Conservation (phyloP, 2,888 invertebrate genomes). For the Lasioglossum oenotherae region DNA sequence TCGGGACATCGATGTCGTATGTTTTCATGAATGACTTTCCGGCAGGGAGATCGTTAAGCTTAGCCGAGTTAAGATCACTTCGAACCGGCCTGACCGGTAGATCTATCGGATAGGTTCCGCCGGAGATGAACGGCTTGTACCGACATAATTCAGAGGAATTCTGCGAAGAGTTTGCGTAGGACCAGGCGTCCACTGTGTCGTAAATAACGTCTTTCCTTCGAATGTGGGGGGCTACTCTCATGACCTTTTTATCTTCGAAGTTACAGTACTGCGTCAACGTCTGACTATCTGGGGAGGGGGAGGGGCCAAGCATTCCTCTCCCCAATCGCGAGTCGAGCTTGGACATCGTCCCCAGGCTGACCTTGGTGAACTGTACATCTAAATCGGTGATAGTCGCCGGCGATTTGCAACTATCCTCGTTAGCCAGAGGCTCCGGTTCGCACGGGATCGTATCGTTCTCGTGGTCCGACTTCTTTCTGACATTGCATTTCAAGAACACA, state of each 20-base stretch:
- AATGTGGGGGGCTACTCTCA: conserved; percentile 82
- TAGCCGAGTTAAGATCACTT: conserved; percentile 37
- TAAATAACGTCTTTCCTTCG: conserved; percentile 86
- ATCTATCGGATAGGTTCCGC: conserved; percentile 95
- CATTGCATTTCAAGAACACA: conserved; percentile 79
- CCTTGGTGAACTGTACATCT: conserved; percentile 79
- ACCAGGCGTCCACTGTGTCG: conserved; percentile 88
- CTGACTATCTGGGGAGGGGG: conserved; percentile 60
- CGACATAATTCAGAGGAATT: conserved; percentile 60
- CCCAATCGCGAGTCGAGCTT: conserved; percentile 63
- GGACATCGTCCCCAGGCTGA: conserved; percentile 72
- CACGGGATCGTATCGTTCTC: conserved; percentile 36
- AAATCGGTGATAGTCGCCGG: conserved; percentile 76
- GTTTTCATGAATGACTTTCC: conserved; percentile 79
- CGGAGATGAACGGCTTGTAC: conserved; percentile 91
- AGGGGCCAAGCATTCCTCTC: background rate
- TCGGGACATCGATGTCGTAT: conserved; percentile 86
- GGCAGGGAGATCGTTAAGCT: conserved; percentile 42
- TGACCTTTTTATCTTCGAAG: conserved; percentile 81
- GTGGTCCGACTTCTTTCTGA: conserved; percentile 56
- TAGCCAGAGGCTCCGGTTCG: conserved; percentile 10
- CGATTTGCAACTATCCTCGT: conserved; percentile 30
- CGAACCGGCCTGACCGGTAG: conserved; percentile 85
- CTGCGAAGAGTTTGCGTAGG: conserved; percentile 67
- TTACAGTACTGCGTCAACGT: conserved; percentile 79